Evolutionary conservation across 2,888 invertebrate genomes (phyloP).

Genomic region (Adelognathus sp.): DNA sequence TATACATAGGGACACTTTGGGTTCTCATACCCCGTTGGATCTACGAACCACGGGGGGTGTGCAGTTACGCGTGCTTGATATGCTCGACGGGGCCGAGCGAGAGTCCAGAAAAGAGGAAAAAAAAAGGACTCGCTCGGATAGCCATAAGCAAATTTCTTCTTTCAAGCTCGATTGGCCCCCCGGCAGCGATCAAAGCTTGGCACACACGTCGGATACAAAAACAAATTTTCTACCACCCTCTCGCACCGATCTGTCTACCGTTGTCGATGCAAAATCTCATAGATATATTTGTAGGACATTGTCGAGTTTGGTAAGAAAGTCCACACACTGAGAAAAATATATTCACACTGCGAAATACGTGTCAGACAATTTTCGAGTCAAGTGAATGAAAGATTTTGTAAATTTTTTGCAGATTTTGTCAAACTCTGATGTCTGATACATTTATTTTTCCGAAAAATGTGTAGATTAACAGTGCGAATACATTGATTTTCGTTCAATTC

Average conservation of each 20-base stretch:
- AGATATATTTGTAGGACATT: neutral
- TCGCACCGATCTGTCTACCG: neutral
- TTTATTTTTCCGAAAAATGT: no score
- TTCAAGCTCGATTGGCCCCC: constrained; percentile 52
- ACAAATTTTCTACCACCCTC: neutral
- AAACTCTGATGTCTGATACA: no score
- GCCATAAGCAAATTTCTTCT: constrained; percentile 55
- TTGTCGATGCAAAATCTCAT: neutral
- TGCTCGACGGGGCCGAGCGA: constrained; percentile 41
- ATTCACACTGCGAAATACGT: no score
- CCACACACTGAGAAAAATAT: no score
- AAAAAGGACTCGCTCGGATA: constrained; percentile 51
- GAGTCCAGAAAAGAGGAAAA: constrained; percentile 24
- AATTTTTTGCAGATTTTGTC: no score
- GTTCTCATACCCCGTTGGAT: constrained; percentile 18
- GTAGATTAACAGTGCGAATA: neutral
- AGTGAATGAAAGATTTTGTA: no score
- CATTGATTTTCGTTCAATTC: no score
- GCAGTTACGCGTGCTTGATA: constrained; percentile 55
- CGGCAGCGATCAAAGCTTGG: constrained; percentile 38
- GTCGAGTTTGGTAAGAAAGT: no score
- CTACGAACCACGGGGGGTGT: constrained; percentile 32
- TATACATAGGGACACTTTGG: constrained; percentile 31
- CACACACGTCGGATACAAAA: neutral
- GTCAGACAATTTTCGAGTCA: no score